These are phyloP conservation scores for Parochlus steinenii DNA, from an alignment of 2,888 invertebrate species.

Conservation along the genomic window DNA sequence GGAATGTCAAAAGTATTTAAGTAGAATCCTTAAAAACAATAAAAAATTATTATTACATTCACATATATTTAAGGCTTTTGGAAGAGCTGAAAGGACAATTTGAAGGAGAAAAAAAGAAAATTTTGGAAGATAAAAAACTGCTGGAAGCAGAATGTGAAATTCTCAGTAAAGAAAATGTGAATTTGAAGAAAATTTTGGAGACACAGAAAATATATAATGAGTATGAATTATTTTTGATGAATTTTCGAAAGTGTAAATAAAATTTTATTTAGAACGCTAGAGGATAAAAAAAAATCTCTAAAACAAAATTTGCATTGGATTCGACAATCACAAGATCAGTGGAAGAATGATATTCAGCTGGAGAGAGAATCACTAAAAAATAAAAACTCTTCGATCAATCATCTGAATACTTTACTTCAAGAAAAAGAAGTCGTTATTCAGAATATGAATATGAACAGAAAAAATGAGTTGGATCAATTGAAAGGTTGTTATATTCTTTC, in stretches of 20 bases:
- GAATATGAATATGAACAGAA: conserved; percentile 23
- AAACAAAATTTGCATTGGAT: conserved; percentile 22
- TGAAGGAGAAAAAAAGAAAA: conserved; percentile 45
- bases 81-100: conserved; percentile 62
- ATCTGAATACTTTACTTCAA: conserved; percentile 25
- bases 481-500: too few species aligned
- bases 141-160: conserved; percentile 14
- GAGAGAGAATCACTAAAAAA: conserved; percentile 18
- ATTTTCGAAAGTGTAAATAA: background rate
- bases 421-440: conserved; percentile 29
- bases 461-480: too few species aligned
- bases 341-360: conserved; percentile 18
- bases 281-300: conserved; percentile 17
- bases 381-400: conserved; percentile 24
- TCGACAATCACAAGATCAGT: conserved; percentile 24
- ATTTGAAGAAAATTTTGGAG: conserved; percentile 19
- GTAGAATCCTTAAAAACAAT: too few species aligned
- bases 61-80: conserved; percentile 35
- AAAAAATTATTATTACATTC: conserved; percentile 1
- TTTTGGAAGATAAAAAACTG: conserved; percentile 24
- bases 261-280: conserved; percentile 14
- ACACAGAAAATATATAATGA: conserved; percentile 16
- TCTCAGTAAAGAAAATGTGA: conserved; percentile 16
- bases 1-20: conserved; percentile 54
- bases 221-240: conserved; percentile 12